A percentile compares a stretch with the other conserved stretches of the same genome.
Evolutionary conservation across 1,140 invertebrate genomes (phyloP).

Genomic region (Ceratina japonica): DNA sequence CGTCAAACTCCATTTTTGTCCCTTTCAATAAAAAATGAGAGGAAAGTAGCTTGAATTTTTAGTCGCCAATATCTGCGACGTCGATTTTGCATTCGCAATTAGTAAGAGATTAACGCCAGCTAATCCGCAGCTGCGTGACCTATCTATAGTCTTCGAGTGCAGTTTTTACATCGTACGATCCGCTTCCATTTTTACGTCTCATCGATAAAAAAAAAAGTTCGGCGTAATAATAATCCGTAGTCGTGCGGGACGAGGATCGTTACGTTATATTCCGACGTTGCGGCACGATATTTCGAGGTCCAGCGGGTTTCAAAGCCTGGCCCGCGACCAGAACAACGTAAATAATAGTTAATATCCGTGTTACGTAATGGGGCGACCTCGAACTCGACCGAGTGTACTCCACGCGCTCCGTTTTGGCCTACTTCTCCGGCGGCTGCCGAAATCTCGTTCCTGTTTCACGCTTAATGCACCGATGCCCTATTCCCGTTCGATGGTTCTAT

Average conservation of each 20-base stretch:
- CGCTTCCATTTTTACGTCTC: background rate
- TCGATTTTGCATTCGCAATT: slow-evolving; percentile 10
- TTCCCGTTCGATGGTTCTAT: slow-evolving; percentile 10
- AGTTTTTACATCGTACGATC: background rate
- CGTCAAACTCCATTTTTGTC: slow-evolving; percentile 13
- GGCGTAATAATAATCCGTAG: too few species aligned
- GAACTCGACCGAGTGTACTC: slow-evolving; percentile 51
- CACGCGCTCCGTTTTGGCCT: slow-evolving; percentile 54
- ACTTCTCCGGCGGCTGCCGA: slow-evolving; percentile 53
- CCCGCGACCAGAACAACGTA: slow-evolving; percentile 53
- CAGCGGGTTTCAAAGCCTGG: slow-evolving; percentile 31
- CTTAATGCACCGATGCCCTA: slow-evolving; percentile 24
- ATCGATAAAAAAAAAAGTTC: too few species aligned
- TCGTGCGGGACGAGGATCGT: too few species aligned
- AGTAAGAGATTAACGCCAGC: background rate
- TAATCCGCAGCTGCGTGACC: slow-evolving; percentile 46
- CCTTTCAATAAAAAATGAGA: too few species aligned
- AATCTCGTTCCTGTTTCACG: slow-evolving; percentile 53
- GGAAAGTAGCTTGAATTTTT: too few species aligned
- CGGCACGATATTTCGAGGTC: slow-evolving; percentile 37
- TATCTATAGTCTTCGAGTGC: background rate
- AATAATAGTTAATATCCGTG: slow-evolving; percentile 57
- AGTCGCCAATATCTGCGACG: background rate
- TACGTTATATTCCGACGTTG: background rate
- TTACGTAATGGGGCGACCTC: slow-evolving; percentile 54